phyloP scores from a whole-genome alignment of 2,888 invertebrate genomes.

The Gymnosoma rotundatum region DNA sequence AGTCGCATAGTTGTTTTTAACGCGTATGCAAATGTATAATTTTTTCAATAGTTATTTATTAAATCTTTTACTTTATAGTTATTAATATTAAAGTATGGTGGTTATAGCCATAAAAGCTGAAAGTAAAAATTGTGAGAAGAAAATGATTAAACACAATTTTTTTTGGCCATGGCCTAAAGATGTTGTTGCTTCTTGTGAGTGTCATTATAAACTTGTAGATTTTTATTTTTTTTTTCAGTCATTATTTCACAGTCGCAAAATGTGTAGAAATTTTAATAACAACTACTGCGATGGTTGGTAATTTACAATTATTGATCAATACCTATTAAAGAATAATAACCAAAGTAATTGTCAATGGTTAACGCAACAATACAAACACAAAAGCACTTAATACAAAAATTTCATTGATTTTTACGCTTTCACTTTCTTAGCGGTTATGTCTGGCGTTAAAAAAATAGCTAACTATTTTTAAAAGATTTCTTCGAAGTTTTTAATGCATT shows the following conservation, averaged over 20 bases:
- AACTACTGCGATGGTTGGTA: too few relatives aligned
- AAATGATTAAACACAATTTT: slow-evolving; percentile 51
- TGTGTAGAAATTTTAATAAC: too few relatives aligned
- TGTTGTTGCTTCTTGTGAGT: slow-evolving; percentile 30
- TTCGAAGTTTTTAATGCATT: too few relatives aligned
- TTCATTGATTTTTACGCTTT: slow-evolving; percentile 27
- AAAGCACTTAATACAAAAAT: slow-evolving; percentile 23
- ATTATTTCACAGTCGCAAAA: slow-evolving; percentile 15
- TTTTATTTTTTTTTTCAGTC: not conserved
- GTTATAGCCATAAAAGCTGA: slow-evolving; percentile 31
- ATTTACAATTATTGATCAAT: too few relatives aligned
- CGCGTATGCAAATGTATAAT: not conserved
- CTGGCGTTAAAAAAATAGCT: too few relatives aligned
- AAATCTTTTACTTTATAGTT: slow-evolving; percentile 38
- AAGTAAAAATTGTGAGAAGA: slow-evolving; percentile 44
- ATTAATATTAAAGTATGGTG: too few relatives aligned
- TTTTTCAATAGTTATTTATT: slow-evolving; percentile 43
- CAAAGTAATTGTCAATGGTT: slow-evolving; percentile 18
- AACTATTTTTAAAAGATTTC: too few relatives aligned
- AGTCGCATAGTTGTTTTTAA: not conserved
- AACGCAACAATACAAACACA: not conserved
- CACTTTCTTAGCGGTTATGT: slow-evolving; percentile 43
- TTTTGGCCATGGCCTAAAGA: slow-evolving; percentile 52
- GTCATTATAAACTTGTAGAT: slow-evolving; percentile 41
- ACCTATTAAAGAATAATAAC: too few relatives aligned